Evolutionary conservation across 2,113 vertebrate species (phyloP).

Genomic region (Hystrix brachyura): DNA sequence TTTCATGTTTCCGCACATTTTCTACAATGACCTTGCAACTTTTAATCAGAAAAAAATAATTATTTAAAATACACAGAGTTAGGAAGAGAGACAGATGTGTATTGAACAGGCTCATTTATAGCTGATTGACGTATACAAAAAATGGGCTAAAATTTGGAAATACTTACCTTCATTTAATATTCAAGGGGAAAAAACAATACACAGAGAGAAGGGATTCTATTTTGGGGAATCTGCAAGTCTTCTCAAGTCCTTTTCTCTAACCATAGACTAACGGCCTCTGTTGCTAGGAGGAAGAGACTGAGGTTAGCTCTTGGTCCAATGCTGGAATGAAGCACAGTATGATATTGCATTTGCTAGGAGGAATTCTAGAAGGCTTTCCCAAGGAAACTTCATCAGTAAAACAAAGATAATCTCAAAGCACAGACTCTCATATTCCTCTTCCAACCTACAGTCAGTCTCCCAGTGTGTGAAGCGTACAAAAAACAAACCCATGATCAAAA

Average conservation of each 20-base stretch:
- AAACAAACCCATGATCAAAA: slow-evolving; percentile 17
- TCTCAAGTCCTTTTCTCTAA: not conserved
- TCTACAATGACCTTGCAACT: not conserved
- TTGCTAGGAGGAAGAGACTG: not conserved
- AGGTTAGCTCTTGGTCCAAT: not conserved
- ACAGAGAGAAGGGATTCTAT: not conserved
- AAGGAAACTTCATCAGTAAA: not conserved
- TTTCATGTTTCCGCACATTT: slow-evolving; percentile 27
- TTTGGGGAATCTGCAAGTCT: slow-evolving; percentile 30
- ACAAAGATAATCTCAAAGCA: not conserved
- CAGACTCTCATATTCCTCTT: not conserved
- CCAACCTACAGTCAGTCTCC: not conserved
- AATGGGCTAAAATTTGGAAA: slow-evolving; percentile 35
- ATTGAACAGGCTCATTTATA: not conserved
- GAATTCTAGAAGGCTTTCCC: slow-evolving; percentile 7
- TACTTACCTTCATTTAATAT: not conserved
- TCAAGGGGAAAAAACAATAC: not conserved
- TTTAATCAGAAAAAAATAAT: slow-evolving; percentile 24
- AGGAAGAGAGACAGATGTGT: not conserved
- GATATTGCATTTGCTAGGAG: not conserved
- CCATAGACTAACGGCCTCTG: slow-evolving; percentile 1
- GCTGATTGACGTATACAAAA: not conserved
- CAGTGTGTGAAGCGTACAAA: not conserved
- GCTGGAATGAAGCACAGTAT: not conserved
- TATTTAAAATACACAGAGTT: slow-evolving; percentile 24